Evolutionary conservation across 2,888 invertebrate genomes (phyloP).

Genomic region (Heliconius hortense): DNA sequence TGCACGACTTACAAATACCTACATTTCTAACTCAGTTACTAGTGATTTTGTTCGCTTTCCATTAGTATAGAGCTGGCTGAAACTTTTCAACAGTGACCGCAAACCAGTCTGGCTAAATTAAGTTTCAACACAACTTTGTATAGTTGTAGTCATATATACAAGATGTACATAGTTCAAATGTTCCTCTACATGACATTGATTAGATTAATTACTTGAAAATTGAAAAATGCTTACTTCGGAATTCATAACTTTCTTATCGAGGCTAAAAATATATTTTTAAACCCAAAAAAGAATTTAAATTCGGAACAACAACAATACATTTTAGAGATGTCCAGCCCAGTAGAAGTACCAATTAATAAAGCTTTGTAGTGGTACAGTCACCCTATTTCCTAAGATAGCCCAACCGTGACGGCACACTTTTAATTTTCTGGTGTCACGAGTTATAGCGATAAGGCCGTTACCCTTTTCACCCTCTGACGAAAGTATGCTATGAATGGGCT

Average conservation of each 20-base stretch:
- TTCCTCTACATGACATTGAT: slow-evolving; percentile 20
- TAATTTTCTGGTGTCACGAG: slow-evolving; percentile 79
- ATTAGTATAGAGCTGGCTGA: slow-evolving; percentile 51
- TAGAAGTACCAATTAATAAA: slow-evolving; percentile 73
- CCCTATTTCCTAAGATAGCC: slow-evolving; percentile 72
- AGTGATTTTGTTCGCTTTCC: slow-evolving; percentile 50
- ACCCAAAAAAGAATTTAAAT: slow-evolving; percentile 21
- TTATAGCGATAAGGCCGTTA: slow-evolving; percentile 71
- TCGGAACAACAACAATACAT: slow-evolving; percentile 26
- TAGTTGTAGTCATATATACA: slow-evolving; percentile 37
- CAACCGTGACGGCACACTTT: slow-evolving; percentile 73
- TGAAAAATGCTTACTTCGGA: background rate
- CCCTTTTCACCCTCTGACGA: slow-evolving; percentile 55
- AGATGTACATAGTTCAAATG: slow-evolving; percentile 38
- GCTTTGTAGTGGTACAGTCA: slow-evolving; percentile 70
- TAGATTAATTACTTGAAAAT: slow-evolving; percentile 7
- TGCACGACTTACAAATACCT: slow-evolving; percentile 43
- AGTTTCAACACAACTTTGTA: slow-evolving; percentile 52
- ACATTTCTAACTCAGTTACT: slow-evolving; percentile 44
- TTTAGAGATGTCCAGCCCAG: slow-evolving; percentile 46
- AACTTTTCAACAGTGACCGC: slow-evolving; percentile 56
- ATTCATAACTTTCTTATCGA: background rate
- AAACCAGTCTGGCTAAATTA: slow-evolving; percentile 58
- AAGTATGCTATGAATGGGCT: slow-evolving; percentile 74
- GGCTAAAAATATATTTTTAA: background rate